Percentiles rank a stretch among this genome's conserved stretches.
phyloP scores from a whole-genome alignment of 2,888 invertebrate species.

The Achlya flavicornis region DNA sequence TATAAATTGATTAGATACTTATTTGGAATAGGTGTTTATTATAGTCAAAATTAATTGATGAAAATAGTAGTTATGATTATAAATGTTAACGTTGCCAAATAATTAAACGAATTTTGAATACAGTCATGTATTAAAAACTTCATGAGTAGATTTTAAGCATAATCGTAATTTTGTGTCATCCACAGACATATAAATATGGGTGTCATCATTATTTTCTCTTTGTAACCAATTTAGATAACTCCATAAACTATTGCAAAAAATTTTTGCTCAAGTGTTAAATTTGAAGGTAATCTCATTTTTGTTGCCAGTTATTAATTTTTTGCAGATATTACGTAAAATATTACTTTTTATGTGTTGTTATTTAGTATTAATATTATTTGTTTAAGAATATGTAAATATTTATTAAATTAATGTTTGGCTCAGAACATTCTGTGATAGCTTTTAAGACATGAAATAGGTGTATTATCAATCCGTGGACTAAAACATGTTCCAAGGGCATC shows the following conservation, averaged over 20 bases:
- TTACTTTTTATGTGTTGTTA: background rate
- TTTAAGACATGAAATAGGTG: constrained; percentile 1
- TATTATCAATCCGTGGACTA: too few species aligned
- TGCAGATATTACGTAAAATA: background rate
- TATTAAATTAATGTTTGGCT: constrained; percentile 42
- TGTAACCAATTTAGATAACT: background rate
- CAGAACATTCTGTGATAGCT: constrained; percentile 72
- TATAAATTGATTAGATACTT: constrained; percentile 13
- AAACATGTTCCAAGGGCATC: background rate
- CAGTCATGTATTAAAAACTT: constrained; percentile 3
- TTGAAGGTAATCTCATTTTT: background rate
- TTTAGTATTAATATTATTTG: constrained; percentile 15
- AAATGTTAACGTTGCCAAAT: constrained; percentile 13
- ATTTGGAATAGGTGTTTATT: constrained; percentile 5
- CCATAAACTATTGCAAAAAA: background rate
- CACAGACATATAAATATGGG: too few species aligned
- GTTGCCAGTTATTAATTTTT: background rate
- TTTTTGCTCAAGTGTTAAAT: background rate
- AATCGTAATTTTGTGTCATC: background rate
- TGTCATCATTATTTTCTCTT: background rate
- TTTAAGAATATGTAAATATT: constrained; percentile 16
- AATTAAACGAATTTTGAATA: background rate
- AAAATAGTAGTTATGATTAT: background rate
- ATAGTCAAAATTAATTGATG: background rate
- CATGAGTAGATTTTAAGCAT: background rate